A percentile compares a stretch with the other conserved stretches of the same genome.
phyloP scores from a whole-genome alignment of 2,797 vertebrate species.

The Alfaro cultratus region DNA sequence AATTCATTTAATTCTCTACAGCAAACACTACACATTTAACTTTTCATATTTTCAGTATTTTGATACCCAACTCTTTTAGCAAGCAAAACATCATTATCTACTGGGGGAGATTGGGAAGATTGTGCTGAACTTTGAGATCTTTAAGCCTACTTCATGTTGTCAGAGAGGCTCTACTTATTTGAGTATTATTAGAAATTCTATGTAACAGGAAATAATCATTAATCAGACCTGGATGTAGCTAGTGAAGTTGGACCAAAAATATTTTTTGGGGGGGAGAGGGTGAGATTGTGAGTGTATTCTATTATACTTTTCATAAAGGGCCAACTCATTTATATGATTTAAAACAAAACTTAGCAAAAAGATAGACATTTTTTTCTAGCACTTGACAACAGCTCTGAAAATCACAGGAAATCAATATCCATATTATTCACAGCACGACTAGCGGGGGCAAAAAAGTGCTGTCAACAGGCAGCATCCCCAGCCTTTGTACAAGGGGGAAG shows the following conservation, averaged over 20 bases:
- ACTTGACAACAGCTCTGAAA: background rate
- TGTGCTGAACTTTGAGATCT: no score
- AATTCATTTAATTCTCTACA: background rate
- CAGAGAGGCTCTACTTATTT: background rate
- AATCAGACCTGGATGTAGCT: background rate
- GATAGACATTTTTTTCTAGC: background rate
- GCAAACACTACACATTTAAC: background rate
- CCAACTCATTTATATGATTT: background rate
- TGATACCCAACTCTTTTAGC: background rate
- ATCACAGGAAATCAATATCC: conserved; percentile 3
- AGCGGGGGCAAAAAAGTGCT: conserved; percentile 1
- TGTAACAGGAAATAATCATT: background rate
- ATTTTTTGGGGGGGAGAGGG: background rate
- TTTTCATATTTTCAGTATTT: background rate
- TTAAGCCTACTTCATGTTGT: background rate
- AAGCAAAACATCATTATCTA: background rate
- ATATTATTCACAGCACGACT: conserved; percentile 10
- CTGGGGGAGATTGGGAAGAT: background rate
- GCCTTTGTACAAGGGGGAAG: conserved; percentile 23
- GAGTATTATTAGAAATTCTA: background rate
- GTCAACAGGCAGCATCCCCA: conserved; percentile 26
- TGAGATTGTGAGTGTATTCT: background rate
- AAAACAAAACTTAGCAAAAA: background rate
- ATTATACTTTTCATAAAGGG: background rate
- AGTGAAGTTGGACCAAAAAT: background rate